Percentiles rank a stretch among this genome's conserved stretches.
Evolutionary conservation across 2,113 vertebrate genomes (phyloP).

Genomic region (Taxidea taxus): DNA sequence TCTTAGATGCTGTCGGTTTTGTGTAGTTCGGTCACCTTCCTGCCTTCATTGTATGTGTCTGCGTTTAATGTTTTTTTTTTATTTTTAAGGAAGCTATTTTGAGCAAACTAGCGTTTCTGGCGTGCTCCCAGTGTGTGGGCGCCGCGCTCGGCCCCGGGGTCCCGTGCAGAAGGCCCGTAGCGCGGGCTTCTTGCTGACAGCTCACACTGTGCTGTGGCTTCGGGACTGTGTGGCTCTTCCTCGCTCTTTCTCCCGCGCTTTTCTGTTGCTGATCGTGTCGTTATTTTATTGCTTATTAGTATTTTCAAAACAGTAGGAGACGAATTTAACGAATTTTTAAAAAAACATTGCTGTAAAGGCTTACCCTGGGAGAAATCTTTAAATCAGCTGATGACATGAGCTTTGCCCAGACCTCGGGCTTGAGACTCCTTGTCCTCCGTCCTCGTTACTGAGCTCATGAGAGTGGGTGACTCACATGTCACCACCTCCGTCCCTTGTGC

Average conservation of each 20-base stretch:
- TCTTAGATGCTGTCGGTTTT: not conserved
- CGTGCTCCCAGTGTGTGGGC: not conserved
- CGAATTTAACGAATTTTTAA: not conserved
- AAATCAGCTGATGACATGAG: not conserved
- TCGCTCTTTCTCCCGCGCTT: not conserved
- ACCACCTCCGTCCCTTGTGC: not conserved
- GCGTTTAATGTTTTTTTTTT: not conserved
- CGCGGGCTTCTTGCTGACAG: not conserved
- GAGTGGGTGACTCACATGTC: not conserved
- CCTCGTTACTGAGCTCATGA: not conserved
- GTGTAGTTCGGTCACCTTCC: not conserved
- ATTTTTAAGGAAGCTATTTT: not conserved
- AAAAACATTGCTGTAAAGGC: not conserved
- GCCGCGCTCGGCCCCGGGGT: rapidly evolving
- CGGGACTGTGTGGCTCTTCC: not conserved
- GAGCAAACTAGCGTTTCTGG: not conserved
- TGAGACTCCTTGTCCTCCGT: not conserved
- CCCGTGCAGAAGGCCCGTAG: not conserved
- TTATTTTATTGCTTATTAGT: not conserved
- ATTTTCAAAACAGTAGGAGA: not conserved
- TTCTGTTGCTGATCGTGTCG: not conserved
- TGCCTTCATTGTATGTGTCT: not conserved
- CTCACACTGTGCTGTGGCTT: not conserved
- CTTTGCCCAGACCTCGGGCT: not conserved
- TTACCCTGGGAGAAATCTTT: not conserved